These are phyloP conservation scores for Ceratosolen fusciceps DNA, from an alignment of 1,140 invertebrate species.

Conservation along the genomic window DNA sequence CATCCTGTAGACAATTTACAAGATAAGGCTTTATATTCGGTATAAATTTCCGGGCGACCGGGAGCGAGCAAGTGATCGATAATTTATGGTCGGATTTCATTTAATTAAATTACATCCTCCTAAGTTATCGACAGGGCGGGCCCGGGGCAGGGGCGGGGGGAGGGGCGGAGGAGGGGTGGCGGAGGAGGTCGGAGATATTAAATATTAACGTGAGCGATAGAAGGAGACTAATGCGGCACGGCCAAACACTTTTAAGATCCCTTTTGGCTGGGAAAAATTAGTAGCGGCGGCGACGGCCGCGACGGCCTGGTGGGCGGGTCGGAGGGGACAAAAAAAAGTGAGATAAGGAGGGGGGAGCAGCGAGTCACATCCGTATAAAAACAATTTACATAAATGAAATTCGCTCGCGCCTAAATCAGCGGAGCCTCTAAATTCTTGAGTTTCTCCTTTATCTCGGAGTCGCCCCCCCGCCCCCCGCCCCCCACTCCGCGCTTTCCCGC, in stretches of 20 bases:
- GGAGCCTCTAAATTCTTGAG: constrained; percentile 42
- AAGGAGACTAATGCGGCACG: not conserved
- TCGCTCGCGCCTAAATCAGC: constrained; percentile 42
- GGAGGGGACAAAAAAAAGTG: not conserved
- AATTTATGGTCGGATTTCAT: not conserved
- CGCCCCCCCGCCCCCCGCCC: constrained; percentile 5
- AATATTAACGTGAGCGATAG: constrained; percentile 15
- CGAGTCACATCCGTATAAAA: constrained; percentile 20
- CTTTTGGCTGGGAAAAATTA: constrained; percentile 31
- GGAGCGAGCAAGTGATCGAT: not conserved
- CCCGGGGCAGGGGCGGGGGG: too few species aligned
- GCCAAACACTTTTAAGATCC: constrained; percentile 5
- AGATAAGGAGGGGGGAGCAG: not conserved
- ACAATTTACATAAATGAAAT: constrained; percentile 48
- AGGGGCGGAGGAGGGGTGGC: too few species aligned
- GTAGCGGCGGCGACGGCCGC: constrained; percentile 3
- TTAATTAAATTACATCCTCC: not conserved
- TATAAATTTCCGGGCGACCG: constrained; percentile 4
- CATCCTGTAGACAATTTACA: constrained; percentile 11
- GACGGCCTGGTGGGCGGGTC: too few species aligned
- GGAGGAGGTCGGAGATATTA: too few species aligned
- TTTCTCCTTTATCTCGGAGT: constrained; percentile 38
- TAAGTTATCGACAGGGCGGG: not conserved
- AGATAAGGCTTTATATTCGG: constrained; percentile 1
- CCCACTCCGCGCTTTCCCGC: constrained; percentile 4